These are phyloP conservation scores for Nasonovia ribisnigri DNA, from an alignment of 2,888 invertebrate species.

Conservation along the genomic window DNA sequence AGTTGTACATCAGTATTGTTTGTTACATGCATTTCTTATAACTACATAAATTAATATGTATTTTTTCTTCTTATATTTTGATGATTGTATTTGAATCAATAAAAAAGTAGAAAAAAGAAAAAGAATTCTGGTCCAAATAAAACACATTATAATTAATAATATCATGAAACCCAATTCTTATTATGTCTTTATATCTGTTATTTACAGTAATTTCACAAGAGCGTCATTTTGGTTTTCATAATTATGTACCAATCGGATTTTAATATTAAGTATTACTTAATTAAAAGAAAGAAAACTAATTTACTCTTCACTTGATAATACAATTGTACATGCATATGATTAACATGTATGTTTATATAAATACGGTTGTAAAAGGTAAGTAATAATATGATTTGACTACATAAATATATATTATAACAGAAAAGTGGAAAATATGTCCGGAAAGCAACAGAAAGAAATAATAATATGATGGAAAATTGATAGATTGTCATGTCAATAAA, in stretches of 20 bases:
- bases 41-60: conserved; percentile 25
- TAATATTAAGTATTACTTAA: neutral
- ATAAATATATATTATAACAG: conserved; percentile 6
- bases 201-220: conserved; percentile 15
- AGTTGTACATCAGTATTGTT: conserved; percentile 61
- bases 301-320: neutral
- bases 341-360: conserved; percentile 5
- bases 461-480: neutral
- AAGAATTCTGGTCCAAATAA: neutral
- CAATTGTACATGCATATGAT: neutral
- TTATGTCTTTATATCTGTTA: neutral
- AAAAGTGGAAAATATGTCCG: conserved; percentile 42
- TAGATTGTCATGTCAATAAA: conserved; percentile 43
- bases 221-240: neutral
- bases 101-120: conserved; percentile 51
- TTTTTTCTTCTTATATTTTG: conserved; percentile 1
- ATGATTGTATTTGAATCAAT: conserved; percentile 34
- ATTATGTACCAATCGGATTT: neutral
- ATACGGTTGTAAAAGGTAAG: neutral
- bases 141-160: conserved; percentile 10
- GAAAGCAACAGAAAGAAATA: conserved; percentile 31
- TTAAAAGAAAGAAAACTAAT: neutral
- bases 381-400: neutral
- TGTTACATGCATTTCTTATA: conserved; percentile 45
- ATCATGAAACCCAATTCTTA: neutral